phyloP scores from a whole-genome alignment of 2,113 vertebrate species.

The Phrynosoma platyrhinos region DNA sequence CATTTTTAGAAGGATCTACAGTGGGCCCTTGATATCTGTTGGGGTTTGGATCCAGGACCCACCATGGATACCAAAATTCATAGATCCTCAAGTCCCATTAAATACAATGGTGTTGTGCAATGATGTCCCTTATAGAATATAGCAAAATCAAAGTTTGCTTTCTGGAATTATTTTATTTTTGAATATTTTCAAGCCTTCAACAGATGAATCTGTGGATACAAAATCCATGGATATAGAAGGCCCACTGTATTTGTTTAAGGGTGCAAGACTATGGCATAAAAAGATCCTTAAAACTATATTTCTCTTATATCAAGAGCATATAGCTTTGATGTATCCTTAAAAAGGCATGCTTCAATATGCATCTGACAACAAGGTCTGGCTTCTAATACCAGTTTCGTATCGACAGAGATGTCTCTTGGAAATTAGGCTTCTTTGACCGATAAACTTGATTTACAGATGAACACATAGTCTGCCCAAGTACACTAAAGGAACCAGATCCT shows the following conservation, averaged over 20 bases:
- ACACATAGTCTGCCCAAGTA: neutral
- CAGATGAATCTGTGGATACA: too few species aligned
- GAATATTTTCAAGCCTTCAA: too few species aligned
- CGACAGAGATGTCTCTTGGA: neutral
- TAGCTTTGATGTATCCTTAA: neutral
- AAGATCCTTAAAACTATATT: neutral
- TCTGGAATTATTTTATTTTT: too few species aligned
- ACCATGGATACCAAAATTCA: too few species aligned
- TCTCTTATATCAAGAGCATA: neutral
- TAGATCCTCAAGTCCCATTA: too few species aligned
- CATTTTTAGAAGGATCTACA: neutral
- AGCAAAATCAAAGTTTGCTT: too few species aligned
- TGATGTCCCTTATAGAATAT: too few species aligned
- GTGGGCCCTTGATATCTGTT: too few species aligned
- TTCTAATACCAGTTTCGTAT: neutral
- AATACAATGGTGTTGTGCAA: too few species aligned
- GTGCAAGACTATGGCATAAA: neutral
- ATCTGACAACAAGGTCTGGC: neutral
- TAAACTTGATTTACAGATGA: neutral
- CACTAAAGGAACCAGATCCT: too few species aligned
- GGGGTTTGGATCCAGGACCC: too few species aligned
- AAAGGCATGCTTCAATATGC: neutral
- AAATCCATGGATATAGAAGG: too few species aligned
- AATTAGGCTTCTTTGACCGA: neutral
- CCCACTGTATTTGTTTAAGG: neutral